These are phyloP conservation scores for human DNA, from an alignment of 2,113 vertebrate species.

Conservation along the genomic window GRCh38 chr13:35839501-35840000, in stretches of 20 bases:
- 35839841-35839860: background rate
- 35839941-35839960: constrained; percentile 14
- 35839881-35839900: background rate
- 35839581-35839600: background rate
- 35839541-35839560: background rate
- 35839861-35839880: background rate
- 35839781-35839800: background rate
- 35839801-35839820: background rate
- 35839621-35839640: background rate
- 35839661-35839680: background rate
- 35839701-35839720: background rate
- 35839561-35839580: background rate
- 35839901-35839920: constrained; percentile 12
- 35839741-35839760: background rate
- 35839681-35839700: constrained; percentile 18
- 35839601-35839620: background rate
- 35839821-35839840: background rate
- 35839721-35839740: background rate
- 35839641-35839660: background rate
- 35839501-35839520: background rate
- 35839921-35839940: background rate
- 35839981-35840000: constrained; percentile 65
- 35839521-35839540: background rate
- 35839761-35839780: background rate
- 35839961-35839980: constrained; percentile 53